phyloP scores from a whole-genome alignment of 2,888 invertebrate species.

The Phengaris alcon region DNA sequence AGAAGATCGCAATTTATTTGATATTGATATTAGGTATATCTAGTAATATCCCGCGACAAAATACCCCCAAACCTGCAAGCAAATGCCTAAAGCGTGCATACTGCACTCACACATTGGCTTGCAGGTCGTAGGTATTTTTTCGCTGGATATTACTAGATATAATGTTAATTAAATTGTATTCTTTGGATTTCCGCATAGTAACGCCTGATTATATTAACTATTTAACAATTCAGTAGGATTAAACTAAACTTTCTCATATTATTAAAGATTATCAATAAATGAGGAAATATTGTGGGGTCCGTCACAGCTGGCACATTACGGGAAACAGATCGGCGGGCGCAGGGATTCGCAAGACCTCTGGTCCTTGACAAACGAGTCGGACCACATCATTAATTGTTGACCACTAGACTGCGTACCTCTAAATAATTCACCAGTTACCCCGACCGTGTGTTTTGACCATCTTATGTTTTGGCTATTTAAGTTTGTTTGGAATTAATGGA shows the following conservation, averaged over 20 bases:
- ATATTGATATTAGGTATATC: no score
- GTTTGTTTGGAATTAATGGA: not conserved
- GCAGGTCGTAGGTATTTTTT: no score
- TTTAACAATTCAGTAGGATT: no score
- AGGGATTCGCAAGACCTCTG: slow-evolving; percentile 52
- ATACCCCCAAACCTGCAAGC: no score
- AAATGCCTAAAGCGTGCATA: no score
- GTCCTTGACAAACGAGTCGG: slow-evolving; percentile 71
- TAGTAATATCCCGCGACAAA: no score
- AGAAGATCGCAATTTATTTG: no score
- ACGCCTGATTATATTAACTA: no score
- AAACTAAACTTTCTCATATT: slow-evolving; percentile 11
- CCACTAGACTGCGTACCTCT: slow-evolving; percentile 65
- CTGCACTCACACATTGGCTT: no score
- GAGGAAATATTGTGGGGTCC: slow-evolving; percentile 38
- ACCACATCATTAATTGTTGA: slow-evolving; percentile 74
- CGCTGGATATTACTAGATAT: no score
- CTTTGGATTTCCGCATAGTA: not conserved
- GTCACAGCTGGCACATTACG: slow-evolving; percentile 55
- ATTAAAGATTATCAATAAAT: slow-evolving; percentile 39
- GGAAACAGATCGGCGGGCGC: slow-evolving; percentile 55
- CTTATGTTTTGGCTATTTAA: slow-evolving; percentile 14
- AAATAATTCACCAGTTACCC: slow-evolving; percentile 71
- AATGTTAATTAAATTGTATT: no score
- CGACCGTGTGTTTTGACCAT: slow-evolving; percentile 41